Percentiles rank a stretch among this genome's conserved stretches.
Evolutionary conservation across 2,797 vertebrate species (phyloP).

Genomic region (Sternarchorhynchus goeldii): DNA sequence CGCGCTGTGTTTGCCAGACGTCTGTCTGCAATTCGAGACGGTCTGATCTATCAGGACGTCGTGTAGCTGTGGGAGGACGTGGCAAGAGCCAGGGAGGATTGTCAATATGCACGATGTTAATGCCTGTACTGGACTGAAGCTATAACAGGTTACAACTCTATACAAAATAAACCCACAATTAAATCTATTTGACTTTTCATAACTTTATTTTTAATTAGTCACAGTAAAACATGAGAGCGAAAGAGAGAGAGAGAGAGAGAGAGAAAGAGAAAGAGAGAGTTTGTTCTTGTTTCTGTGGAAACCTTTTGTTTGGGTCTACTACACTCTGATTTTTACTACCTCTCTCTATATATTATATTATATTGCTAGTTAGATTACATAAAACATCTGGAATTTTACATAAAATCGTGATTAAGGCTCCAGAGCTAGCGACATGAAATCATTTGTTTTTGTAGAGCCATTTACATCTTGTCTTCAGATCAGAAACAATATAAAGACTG

Average conservation of each 20-base stretch:
- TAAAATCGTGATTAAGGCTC: neutral
- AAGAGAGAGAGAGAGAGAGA: too few species aligned
- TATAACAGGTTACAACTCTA: neutral
- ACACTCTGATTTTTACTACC: too few species aligned
- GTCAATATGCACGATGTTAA: neutral
- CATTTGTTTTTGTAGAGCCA: neutral
- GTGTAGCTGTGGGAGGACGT: neutral
- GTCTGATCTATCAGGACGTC: conserved; percentile 4
- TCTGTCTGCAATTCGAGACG: neutral
- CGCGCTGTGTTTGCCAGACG: neutral
- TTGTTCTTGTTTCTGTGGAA: too few species aligned
- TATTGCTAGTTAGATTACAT: neutral
- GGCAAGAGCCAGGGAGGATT: neutral
- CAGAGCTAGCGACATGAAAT: neutral
- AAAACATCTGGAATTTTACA: neutral
- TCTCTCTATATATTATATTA: neutral
- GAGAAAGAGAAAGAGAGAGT: too few species aligned
- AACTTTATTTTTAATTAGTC: neutral
- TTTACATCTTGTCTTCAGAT: neutral
- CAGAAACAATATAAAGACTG: conserved; percentile 8
- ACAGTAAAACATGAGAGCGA: too few species aligned
- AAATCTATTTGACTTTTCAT: neutral
- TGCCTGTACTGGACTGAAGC: neutral
- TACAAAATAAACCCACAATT: neutral
- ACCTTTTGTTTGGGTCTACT: too few species aligned